Percentiles rank a stretch among this genome's conserved stretches.
Conservation (phyloP, 2,113 vertebrate species). For the Syngnathus floridae region DNA sequence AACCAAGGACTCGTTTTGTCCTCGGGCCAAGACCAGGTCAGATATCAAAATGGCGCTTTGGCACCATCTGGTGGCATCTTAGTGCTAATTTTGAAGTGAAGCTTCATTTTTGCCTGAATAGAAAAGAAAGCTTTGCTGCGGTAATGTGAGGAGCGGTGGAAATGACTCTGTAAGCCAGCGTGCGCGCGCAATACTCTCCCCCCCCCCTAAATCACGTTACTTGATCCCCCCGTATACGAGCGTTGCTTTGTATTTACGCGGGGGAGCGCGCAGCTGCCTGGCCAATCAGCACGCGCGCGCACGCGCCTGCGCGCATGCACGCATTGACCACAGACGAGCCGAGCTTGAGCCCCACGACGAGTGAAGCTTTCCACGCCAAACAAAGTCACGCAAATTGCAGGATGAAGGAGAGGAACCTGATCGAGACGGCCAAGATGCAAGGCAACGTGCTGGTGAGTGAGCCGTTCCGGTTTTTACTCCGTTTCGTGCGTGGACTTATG, state of each 20-base stretch:
- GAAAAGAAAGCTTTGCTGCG: background rate
- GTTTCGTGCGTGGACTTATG: background rate
- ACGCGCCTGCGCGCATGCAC: too few relatives aligned
- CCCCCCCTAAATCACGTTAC: background rate
- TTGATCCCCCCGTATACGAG: background rate
- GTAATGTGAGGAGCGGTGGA: too few relatives aligned
- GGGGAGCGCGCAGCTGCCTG: background rate
- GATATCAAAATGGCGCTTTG: background rate
- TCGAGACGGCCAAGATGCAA: constrained; percentile 95
- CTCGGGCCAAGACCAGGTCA: background rate
- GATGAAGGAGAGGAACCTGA: constrained; percentile 93
- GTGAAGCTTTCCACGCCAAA: constrained; percentile 40
- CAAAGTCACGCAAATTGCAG: constrained; percentile 26
- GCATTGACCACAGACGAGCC: background rate
- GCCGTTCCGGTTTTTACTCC: constrained; percentile 28
- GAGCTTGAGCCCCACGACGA: background rate
- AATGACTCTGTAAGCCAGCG: background rate
- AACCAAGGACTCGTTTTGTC: background rate
- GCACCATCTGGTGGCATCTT: background rate
- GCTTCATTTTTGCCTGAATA: background rate
- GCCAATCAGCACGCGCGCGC: background rate
- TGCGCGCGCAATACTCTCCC: background rate
- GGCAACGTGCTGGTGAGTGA: constrained; percentile 97
- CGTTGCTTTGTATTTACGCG: background rate
- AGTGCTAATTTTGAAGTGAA: background rate